phyloP scores from a whole-genome alignment of 2,888 invertebrate species.

The Campoplex nolae region DNA sequence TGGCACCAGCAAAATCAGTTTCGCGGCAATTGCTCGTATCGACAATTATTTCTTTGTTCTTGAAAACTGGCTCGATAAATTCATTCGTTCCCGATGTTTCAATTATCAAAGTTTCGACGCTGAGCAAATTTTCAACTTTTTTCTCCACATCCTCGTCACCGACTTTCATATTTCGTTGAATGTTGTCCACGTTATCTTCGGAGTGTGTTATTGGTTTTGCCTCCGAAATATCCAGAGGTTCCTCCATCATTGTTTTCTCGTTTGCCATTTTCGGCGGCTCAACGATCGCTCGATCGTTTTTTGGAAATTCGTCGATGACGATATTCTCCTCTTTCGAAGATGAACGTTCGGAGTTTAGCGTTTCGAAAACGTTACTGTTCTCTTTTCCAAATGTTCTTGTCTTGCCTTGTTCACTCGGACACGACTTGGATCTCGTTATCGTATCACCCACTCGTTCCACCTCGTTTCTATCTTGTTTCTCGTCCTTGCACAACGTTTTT shows the following conservation, averaged over 20 bases:
- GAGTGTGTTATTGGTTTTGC: conserved; percentile 47
- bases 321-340: conserved; percentile 52
- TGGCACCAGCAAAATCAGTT: conserved; percentile 67
- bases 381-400: conserved; percentile 63
- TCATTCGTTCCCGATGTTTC: conserved; percentile 37
- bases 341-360: conserved; percentile 28
- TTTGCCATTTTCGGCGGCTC: conserved; percentile 68
- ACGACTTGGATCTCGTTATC: conserved; percentile 73
- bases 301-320: conserved; percentile 39
- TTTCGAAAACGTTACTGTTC: conserved; percentile 53
- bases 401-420: conserved; percentile 71
- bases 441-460: conserved; percentile 74
- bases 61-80: conserved; percentile 37
- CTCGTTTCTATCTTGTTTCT: conserved; percentile 72
- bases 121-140: conserved; percentile 45
- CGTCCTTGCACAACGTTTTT: conserved; percentile 70
- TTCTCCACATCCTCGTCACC: conserved; percentile 60
- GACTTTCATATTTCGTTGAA: conserved; percentile 41
- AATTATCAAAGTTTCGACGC: conserved; percentile 2
- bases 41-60: conserved; percentile 50
- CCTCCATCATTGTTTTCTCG: conserved; percentile 70
- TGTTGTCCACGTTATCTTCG: conserved; percentile 44
- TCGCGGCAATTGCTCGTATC: conserved; percentile 63
- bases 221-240: conserved; percentile 67
- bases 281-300: conserved; percentile 34